Evolutionary conservation across 2,888 invertebrate genomes (phyloP).

Genomic region (Lydus trimaculatus): DNA sequence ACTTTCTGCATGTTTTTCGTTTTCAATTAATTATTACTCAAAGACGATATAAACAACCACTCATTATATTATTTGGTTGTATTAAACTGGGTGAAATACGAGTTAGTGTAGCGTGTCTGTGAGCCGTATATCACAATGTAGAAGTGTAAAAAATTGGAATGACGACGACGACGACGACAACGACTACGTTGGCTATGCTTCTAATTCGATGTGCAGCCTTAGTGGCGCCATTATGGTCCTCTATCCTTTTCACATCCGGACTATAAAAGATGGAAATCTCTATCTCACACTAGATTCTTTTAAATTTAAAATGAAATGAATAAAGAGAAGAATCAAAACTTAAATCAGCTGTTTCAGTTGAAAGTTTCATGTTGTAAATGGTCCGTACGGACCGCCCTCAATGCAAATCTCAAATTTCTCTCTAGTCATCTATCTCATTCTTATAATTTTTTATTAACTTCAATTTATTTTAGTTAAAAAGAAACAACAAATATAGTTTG

Average conservation of each 20-base stretch:
- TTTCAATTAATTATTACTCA: slow-evolving; percentile 21
- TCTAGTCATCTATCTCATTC: slow-evolving; percentile 25
- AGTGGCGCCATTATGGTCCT: slow-evolving; percentile 49
- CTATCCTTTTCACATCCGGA: slow-evolving; percentile 51
- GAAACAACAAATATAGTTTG: slow-evolving; percentile 2
- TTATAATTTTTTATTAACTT: background rate
- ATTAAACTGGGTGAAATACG: slow-evolving; percentile 47
- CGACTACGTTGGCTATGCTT: no score
- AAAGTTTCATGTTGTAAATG: slow-evolving; percentile 40
- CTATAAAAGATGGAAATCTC: slow-evolving; percentile 23
- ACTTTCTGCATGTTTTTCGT: slow-evolving; percentile 21
- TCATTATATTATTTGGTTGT: slow-evolving; percentile 48
- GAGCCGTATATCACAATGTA: slow-evolving; percentile 48
- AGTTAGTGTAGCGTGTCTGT: slow-evolving; percentile 50
- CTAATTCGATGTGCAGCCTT: slow-evolving; percentile 57
- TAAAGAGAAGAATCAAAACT: slow-evolving; percentile 27
- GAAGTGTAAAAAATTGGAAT: slow-evolving; percentile 42
- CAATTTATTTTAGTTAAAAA: background rate
- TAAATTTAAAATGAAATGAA: slow-evolving; percentile 14
- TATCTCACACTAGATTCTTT: slow-evolving; percentile 18
- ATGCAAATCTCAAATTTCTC: slow-evolving; percentile 32
- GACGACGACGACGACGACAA: slow-evolving; percentile 24
- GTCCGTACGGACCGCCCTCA: slow-evolving; percentile 43
- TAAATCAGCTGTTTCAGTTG: slow-evolving; percentile 34
- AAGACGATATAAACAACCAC: slow-evolving; percentile 31